Conservation (phyloP, 2,888 invertebrate genomes). For the Chrysodeixis includens region DNA sequence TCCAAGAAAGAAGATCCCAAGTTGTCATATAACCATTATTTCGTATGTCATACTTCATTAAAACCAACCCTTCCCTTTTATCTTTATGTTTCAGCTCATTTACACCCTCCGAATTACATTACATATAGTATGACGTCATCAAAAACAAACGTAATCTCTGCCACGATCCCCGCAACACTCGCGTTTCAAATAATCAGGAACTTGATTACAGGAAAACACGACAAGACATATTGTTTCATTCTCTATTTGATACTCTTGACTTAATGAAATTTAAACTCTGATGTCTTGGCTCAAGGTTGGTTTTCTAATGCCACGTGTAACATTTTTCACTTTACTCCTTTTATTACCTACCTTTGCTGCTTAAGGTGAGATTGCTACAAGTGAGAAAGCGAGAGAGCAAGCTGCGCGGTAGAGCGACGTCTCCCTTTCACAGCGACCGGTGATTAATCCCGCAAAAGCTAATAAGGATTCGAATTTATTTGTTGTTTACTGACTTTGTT, state of each 20-base stretch:
- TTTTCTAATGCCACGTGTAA: not conserved
- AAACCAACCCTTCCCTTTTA: not conserved
- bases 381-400: too few relatives aligned
- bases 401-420: too few relatives aligned
- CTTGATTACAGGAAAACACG: constrained; percentile 34
- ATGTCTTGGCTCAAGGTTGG: not conserved
- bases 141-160: constrained; percentile 24
- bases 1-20: not conserved
- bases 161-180: constrained; percentile 25
- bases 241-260: not conserved
- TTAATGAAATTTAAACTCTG: constrained; percentile 13
- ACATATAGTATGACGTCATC: constrained; percentile 19
- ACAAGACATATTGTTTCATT: constrained; percentile 23
- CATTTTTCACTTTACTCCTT: constrained; percentile 15
- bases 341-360: not conserved
- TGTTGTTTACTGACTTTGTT: constrained; percentile 20
- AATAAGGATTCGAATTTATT: not conserved
- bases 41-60: not conserved
- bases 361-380: too few relatives aligned
- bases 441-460: constrained; percentile 6
- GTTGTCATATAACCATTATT: not conserved
- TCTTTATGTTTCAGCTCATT: constrained; percentile 13
- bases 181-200: constrained; percentile 31
- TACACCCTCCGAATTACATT: constrained; percentile 23
- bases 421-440: not conserved